A percentile compares a stretch with the other conserved stretches of the same genome.
phyloP scores from a whole-genome alignment of 2,888 invertebrate genomes.

The Xanthia togata region DNA sequence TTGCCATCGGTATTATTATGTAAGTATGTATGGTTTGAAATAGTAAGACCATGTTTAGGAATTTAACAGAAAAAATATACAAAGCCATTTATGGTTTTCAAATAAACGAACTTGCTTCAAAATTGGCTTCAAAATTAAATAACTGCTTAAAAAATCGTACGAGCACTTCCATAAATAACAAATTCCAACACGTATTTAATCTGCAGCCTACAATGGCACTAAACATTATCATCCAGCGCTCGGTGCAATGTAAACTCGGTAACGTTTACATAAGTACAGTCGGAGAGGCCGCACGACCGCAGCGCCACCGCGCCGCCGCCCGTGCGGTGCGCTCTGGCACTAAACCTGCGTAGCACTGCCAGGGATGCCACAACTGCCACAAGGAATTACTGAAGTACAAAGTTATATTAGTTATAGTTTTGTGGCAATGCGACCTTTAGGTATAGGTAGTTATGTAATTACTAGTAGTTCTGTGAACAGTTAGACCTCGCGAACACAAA shows the following conservation, averaged over 20 bases:
- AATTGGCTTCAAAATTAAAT: not conserved
- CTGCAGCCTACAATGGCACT: conserved; percentile 14
- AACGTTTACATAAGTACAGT: conserved; percentile 25
- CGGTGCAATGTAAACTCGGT: conserved; percentile 17
- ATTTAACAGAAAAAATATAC: not conserved
- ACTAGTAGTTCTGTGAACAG: too few relatives aligned
- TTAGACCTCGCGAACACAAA: too few relatives aligned
- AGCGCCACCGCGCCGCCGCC: conserved; percentile 31
- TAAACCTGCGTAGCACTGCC: conserved; percentile 8
- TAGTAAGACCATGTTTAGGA: too few relatives aligned
- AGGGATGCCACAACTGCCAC: conserved; percentile 19
- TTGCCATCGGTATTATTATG: not conserved
- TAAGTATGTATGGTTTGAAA: not conserved
- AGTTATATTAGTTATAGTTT: not conserved
- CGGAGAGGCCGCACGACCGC: conserved; percentile 37
- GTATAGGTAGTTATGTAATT: not conserved
- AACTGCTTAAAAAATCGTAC: not conserved
- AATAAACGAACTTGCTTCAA: not conserved
- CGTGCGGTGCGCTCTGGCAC: conserved; percentile 36
- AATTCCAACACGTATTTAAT: conserved; percentile 13
- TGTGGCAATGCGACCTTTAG: not conserved
- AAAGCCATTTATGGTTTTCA: not conserved
- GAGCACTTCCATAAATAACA: not conserved
- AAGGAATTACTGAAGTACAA: not conserved
- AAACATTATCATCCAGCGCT: conserved; percentile 5